Base-by-base conservation (phyloP, 2,888 invertebrate species). In the Conistra vaccinii region DNA sequence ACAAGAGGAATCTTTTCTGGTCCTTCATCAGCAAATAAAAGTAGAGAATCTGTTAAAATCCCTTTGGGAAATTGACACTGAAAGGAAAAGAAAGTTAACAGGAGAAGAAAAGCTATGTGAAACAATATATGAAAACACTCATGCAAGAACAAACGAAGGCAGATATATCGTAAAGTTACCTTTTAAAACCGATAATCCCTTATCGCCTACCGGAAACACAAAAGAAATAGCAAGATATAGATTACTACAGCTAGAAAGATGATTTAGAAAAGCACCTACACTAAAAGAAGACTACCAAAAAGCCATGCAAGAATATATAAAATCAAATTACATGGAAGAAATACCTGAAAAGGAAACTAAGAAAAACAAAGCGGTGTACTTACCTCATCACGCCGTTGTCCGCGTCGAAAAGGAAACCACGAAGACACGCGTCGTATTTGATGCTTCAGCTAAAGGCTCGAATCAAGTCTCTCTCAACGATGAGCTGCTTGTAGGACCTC, bases 401-500 rank as follows among this genome's bases (percentile, higher is more conserved):
- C 55, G 55, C n/a, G 26, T 29, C 26, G 55, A 57, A 26, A 26
- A n/a, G 6, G 14, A 48, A 32, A 82, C 87, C 9, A 76, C 87
- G 0, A 85, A 87, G 48, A 63, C 78, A 7, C 68, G 90, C 75
- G 23, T 51, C 9, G 48, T 51, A 23, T 51, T 51, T 23, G 48
- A 84, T 51, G 80, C 75, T 69, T 78, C 55, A 42, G 62, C 51
- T 26, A 70, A 76, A 6, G 69, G 76, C 6, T 32, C 68, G 58
- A 78, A 82, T 51, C 3, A 48, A 2, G 63, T 80, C 1, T 85
- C 84, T 10, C 69, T 90, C 7, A 89, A 90, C 65, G 88, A 88
- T 7, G 77, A 83, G 12, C 69, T 89, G 10, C 62, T 88, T 7
- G 69, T 79, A 0, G 89, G 89, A 29, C 86, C 89, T 17, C 65